Evolutionary conservation across 2,113 vertebrate species (phyloP).

Genomic region (Rhabdomys dilectus): DNA sequence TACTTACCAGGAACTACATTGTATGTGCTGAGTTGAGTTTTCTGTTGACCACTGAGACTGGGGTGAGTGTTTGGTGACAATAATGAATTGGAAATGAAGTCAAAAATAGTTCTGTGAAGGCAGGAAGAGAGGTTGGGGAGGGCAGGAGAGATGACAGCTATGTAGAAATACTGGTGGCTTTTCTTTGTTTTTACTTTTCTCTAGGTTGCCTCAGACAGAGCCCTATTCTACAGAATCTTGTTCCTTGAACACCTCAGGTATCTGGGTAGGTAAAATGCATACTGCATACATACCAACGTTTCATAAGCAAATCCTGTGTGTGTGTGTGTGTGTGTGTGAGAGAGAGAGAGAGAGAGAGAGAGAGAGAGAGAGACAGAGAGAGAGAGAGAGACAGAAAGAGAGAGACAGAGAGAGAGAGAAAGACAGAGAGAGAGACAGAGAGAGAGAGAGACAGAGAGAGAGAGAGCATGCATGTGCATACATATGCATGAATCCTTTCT

Average conservation of each 20-base stretch:
- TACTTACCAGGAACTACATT: neutral
- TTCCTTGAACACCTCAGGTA: neutral
- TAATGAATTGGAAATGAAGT: neutral
- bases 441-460: too few species aligned
- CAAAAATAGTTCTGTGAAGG: neutral
- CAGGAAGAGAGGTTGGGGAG: neutral
- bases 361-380: too few species aligned
- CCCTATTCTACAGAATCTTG: neutral
- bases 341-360: too few species aligned
- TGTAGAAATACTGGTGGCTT: neutral
- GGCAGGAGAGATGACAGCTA: neutral
- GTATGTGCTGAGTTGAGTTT: neutral
- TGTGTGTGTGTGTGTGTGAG: neutral
- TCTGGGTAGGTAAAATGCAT: neutral
- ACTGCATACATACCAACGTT: neutral
- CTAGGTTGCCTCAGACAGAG: neutral
- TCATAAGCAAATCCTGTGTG: neutral
- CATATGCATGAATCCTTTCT: neutral
- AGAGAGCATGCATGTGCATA: too few species aligned
- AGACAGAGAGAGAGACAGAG: too few species aligned
- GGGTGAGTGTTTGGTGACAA: neutral
- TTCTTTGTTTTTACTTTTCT: neutral
- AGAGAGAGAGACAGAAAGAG: too few species aligned
- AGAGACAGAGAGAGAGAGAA: too few species aligned
- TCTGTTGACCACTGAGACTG: neutral